Evolutionary conservation across 2,888 invertebrate genomes (phyloP), one percentile per base, ranked within the genome.

Genomic region (Acanthosepion pharaonis): DNA sequence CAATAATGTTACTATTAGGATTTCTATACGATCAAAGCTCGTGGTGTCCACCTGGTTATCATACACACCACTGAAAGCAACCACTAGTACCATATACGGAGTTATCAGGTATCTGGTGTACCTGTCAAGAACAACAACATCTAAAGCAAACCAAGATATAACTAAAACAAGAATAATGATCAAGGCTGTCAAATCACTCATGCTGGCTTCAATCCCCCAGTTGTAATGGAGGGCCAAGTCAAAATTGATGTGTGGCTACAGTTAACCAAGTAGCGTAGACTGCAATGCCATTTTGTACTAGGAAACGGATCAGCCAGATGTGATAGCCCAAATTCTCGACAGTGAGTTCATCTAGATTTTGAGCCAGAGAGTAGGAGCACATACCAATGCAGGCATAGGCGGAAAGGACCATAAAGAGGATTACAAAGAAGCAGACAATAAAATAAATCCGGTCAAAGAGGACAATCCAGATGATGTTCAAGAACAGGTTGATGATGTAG

Each of bases 391-490:
- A 93, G 49, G 95, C 91, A 91, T 95, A 94, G 20, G 95, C 93
- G 78, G 95, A 93, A 25, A 95, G 94, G 28, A 96, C 93, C 48
- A 96, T n/a, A 48, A 95, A 93, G n/a, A 95, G 94, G 25, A 95
- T 93, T 94, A 96, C 95, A 94, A 95, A 95, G 18, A 93, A 53
- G 8, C 93, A 53, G 51, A 93, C 28, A 28, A 93, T 93, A 53
- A 93, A 93, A 6, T 53, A 49, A 94, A 95, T 94, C 15, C 95
- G 94, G 94, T 95, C 95, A 51, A 95, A 95, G 25, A 97, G 94
- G 53, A 97, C 95, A 94, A 97, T 94, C 97, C 97, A 97, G 8
- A 96, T 95, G 94, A 96, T 96, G 95, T 96, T 96, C 49, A 96
- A 95, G 23, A 95, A 95, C 55, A 96, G 95, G 94, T 96, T 96